Evolutionary conservation across 2,888 invertebrate genomes (phyloP).

Genomic region (Leptinotarsa peninsularis): DNA sequence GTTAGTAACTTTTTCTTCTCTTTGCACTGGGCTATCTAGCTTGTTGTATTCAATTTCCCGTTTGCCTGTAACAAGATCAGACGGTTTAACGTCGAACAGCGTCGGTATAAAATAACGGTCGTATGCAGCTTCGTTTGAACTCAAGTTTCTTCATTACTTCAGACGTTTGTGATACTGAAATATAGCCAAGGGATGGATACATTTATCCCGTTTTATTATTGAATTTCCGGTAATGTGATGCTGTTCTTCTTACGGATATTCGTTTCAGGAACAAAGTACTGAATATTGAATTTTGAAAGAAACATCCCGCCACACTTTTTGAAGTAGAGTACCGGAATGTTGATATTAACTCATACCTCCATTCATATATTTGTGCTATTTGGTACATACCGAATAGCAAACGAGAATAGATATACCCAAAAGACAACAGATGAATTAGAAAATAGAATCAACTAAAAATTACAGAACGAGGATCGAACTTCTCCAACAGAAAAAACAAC

Average conservation of each 20-base stretch:
- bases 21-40: not conserved
- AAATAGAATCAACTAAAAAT: too few species aligned
- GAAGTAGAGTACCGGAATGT: too few species aligned
- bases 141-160: slow-evolving; percentile 11
- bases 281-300: not conserved
- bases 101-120: not conserved
- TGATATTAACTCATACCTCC: too few species aligned
- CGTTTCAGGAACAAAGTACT: not conserved
- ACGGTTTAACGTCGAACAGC: not conserved
- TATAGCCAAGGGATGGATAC: slow-evolving; percentile 7
- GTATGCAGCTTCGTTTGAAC: slow-evolving; percentile 12
- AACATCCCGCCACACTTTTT: too few species aligned
- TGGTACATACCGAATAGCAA: too few species aligned
- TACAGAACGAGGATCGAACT: too few species aligned
- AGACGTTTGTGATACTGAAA: slow-evolving; percentile 11
- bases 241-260: not conserved
- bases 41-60: slow-evolving; percentile 17
- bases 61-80: slow-evolving; percentile 1
- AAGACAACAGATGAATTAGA: too few species aligned
- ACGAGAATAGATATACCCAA: too few species aligned
- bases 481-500: too few species aligned
- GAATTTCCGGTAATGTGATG: not conserved
- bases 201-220: slow-evolving; percentile 1
- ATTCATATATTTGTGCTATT: too few species aligned
- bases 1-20: not conserved